phyloP scores from a whole-genome alignment of 2,113 vertebrate genomes.

The Mustelus asterias region DNA sequence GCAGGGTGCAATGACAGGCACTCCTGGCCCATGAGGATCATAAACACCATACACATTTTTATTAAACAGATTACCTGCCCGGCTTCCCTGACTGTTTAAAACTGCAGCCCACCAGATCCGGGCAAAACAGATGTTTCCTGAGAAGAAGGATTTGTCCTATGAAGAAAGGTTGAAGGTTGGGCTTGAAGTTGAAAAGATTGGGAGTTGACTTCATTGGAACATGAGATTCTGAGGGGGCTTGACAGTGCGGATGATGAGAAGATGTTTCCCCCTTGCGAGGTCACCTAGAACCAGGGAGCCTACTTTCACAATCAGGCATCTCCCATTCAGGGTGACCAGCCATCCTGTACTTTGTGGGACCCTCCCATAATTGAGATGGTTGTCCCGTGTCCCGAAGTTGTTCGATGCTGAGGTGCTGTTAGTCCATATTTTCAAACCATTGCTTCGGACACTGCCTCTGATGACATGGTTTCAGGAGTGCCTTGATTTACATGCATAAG shows the following conservation, averaged over 20 bases:
- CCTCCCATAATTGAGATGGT: too few relatives aligned
- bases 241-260: not conserved
- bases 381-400: too few relatives aligned
- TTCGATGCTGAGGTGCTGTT: too few relatives aligned
- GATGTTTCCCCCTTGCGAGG: not conserved
- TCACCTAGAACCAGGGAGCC: not conserved
- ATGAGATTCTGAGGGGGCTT: too few relatives aligned
- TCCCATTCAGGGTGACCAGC: not conserved
- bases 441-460: too few relatives aligned
- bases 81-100: not conserved
- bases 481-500: too few relatives aligned
- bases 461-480: too few relatives aligned
- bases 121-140: not conserved
- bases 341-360: too few relatives aligned
- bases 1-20: too few relatives aligned
- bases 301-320: not conserved
- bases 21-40: not conserved
- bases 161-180: not conserved
- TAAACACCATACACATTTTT: not conserved
- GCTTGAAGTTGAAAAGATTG: not conserved
- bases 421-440: too few relatives aligned
- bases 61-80: not conserved
- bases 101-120: not conserved
- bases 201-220: too few relatives aligned
- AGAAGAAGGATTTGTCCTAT: not conserved